Base-by-base conservation (phyloP, 2,797 vertebrate species). In the Cyclopterus lumpus region DNA sequence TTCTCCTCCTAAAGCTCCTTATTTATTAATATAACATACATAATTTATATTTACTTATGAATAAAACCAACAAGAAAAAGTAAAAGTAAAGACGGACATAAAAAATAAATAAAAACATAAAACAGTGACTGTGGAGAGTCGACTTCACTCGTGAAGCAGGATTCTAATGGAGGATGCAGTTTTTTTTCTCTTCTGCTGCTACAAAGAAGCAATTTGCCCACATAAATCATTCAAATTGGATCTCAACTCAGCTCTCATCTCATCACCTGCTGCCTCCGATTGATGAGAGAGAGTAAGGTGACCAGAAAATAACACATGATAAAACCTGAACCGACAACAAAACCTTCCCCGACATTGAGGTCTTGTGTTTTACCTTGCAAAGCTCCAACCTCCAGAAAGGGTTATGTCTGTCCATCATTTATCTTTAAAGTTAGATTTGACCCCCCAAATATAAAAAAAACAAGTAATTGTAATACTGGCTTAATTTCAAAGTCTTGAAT, bases 141-240 rank as follows among this genome's bases (percentile, higher is more conserved):
- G 3, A n/a, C 15, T 36, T 15, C 1, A 9, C 8, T 51, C 5
- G 59, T 46, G 22, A 72, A 38, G 48, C 24, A 28, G 5, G 20
- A 36, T 63, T 68, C 36, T 66, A 53, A 54, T 28, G 2, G 49
- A 72, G 40, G n/a, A 58, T n/a, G 40, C 44, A 62, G 64, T 30
- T 34, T 66, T 70, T 58, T 63, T 58, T 71, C 38, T 40, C 46
- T 9, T 67, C 15, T 42, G 53, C 46, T 79, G 53, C 68, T 71
- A 64, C 64, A 80, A 78, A 81, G 67, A 62, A 62, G 48, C 72
- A 53, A 67, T 80, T 83, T 82, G 67, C 82, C 82, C 84, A 73
- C 57, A 79, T 81, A 81, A 67, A 63, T 81, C 75, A 86, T 89
- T 88, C 73, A 84, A 80, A 81, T 86, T 83, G 86, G 69, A 88